A percentile compares a stretch with the other conserved stretches of the same genome.
These are phyloP conservation scores for Myotis findleyi DNA, from an alignment of 2,797 vertebrate genomes.

Conservation along the genomic window DNA sequence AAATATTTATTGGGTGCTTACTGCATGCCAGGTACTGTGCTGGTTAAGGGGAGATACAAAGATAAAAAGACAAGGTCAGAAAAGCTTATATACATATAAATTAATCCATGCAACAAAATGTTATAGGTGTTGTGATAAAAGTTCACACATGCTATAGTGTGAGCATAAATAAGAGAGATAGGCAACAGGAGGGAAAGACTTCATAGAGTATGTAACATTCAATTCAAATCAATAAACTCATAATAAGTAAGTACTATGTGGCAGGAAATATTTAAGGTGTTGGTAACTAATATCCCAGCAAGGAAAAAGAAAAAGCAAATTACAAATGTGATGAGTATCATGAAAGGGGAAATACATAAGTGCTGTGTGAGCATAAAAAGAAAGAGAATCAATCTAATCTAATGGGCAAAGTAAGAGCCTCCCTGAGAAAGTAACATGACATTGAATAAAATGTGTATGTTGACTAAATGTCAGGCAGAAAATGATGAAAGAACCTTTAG, in stretches of 20 bases:
- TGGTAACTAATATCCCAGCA: background rate
- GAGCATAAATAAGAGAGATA: background rate
- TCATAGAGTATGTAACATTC: background rate
- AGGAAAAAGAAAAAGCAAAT: background rate
- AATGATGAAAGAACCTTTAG: background rate
- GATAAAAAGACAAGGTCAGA: background rate
- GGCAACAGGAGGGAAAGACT: background rate
- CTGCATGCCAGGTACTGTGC: background rate
- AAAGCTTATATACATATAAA: background rate
- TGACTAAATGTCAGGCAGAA: background rate
- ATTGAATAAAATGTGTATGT: slow-evolving; percentile 4
- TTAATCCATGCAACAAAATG: background rate
- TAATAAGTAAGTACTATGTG: background rate
- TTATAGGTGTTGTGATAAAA: background rate
- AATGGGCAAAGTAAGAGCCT: background rate
- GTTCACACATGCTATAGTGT: background rate
- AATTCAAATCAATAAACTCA: background rate
- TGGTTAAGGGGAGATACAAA: background rate
- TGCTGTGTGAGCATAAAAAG: background rate
- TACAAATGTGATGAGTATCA: background rate
- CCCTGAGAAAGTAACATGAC: slow-evolving; percentile 22
- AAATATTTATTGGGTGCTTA: background rate
- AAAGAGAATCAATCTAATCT: background rate
- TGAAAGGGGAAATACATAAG: background rate
- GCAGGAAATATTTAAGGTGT: background rate